These are phyloP conservation scores for Crax fasciolata DNA, from an alignment of 2,797 vertebrate species.

Conservation along the genomic window DNA sequence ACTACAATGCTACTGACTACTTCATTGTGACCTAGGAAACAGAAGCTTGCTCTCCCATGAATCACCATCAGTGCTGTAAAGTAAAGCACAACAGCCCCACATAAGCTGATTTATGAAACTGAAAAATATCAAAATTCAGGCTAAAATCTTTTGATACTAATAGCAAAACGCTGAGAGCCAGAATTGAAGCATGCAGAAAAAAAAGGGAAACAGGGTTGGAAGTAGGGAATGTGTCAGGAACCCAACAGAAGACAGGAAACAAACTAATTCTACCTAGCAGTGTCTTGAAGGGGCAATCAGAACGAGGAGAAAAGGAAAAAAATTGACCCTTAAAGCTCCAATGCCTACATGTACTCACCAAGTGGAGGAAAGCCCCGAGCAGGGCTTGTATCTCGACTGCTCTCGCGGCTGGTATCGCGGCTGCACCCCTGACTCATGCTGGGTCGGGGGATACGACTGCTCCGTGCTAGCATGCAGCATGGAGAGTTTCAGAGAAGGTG, in stretches of 20 bases:
- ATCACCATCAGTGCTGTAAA: neutral
- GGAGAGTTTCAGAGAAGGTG: conserved; percentile 94
- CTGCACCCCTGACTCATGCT: conserved; percentile 99
- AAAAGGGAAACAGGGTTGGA: conserved; percentile 62
- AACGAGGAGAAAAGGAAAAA: conserved; percentile 45
- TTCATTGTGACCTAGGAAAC: conserved; percentile 15
- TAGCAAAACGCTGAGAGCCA: conserved; percentile 39
- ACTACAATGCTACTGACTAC: neutral
- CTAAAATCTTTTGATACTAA: conserved; percentile 48
- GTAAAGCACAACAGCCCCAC: neutral
- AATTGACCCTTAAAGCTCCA: conserved; percentile 73
- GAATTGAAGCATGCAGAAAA: conserved; percentile 82
- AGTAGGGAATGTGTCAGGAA: conserved; percentile 47
- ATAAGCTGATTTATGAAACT: conserved; percentile 10
- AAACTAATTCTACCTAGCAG: conserved; percentile 76
- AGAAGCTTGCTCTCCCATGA: neutral
- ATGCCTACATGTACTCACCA: conserved; percentile 89
- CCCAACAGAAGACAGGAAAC: conserved; percentile 60
- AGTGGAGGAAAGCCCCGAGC: conserved; percentile 95
- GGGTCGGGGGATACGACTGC: conserved; percentile 97
- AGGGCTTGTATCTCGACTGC: conserved; percentile 99
- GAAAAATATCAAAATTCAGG: neutral
- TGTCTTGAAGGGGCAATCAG: conserved; percentile 63
- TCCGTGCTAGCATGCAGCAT: conserved; percentile 98
- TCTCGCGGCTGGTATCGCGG: conserved; percentile 98